phyloP scores from a whole-genome alignment of 2,797 vertebrate species.

The Sebastes iracundus region DNA sequence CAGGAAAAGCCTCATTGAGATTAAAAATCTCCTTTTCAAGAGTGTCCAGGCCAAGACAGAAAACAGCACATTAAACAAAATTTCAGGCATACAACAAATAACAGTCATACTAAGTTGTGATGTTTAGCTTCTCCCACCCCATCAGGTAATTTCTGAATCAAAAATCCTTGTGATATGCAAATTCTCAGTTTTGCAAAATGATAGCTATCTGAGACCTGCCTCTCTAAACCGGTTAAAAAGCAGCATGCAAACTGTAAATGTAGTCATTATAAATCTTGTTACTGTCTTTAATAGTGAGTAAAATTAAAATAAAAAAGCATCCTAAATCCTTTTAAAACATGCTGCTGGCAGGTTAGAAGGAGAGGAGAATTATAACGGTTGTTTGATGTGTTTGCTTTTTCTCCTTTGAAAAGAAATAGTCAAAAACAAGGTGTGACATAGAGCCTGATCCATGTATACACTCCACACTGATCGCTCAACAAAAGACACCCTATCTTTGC shows the following conservation, averaged over 20 bases:
- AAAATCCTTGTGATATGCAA: background rate
- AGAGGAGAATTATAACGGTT: conserved; percentile 47
- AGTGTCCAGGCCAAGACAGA: too few relatives aligned
- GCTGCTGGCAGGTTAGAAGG: conserved; percentile 42
- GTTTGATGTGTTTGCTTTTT: conserved; percentile 32
- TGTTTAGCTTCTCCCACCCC: background rate
- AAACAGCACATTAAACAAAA: background rate
- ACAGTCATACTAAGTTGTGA: background rate
- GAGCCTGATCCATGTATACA: conserved; percentile 3
- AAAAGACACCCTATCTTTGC: conserved; percentile 68
- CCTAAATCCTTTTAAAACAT: conserved; percentile 22
- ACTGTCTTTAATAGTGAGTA: conserved; percentile 51
- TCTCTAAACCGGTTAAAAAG: conserved; percentile 38
- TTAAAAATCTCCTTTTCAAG: background rate
- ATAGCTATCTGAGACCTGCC: conserved; percentile 19
- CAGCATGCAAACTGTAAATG: conserved; percentile 43
- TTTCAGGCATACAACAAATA: background rate
- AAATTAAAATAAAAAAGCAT: conserved; percentile 58
- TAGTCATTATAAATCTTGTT: conserved; percentile 64
- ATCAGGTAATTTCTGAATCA: background rate
- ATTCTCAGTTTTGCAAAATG: conserved; percentile 29
- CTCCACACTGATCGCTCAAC: conserved; percentile 52
- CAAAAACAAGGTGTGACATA: conserved; percentile 32
- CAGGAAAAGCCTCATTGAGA: background rate
- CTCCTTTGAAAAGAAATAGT: conserved; percentile 39